Percentiles rank a stretch among this genome's conserved stretches.
Evolutionary conservation across 2,113 vertebrate species (phyloP).

Genomic region (Anthoscopus minutus): DNA sequence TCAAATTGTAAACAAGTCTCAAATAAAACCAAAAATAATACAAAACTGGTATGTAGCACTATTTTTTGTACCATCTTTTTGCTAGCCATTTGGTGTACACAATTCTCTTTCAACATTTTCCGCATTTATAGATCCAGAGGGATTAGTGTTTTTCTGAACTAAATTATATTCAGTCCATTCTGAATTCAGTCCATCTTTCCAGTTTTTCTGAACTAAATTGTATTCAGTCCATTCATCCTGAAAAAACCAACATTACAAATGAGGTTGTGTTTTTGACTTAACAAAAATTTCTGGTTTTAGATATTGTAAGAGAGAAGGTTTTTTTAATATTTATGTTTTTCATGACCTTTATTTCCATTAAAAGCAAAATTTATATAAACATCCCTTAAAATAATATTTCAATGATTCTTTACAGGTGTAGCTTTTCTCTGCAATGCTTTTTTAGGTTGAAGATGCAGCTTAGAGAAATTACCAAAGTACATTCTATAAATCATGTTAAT

Average conservation of each 20-base stretch:
- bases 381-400: background rate
- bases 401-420: background rate
- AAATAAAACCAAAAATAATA: slow-evolving; percentile 20
- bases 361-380: background rate
- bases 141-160: background rate
- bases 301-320: accelerated
- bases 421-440: background rate
- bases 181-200: too few species aligned
- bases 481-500: background rate
- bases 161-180: background rate
- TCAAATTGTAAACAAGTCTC: slow-evolving; percentile 61
- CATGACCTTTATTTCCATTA: background rate
- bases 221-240: background rate
- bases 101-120: background rate
- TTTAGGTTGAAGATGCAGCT: background rate
- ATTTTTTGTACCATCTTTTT: background rate
- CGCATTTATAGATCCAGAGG: background rate
- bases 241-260: background rate
- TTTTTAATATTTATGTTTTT: background rate
- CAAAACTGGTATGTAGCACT: background rate
- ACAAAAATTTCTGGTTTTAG: background rate
- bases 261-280: background rate
- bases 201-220: background rate
- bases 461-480: background rate
- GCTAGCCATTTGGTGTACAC: background rate